A percentile compares a stretch with the other conserved stretches of the same genome.
Conservation (phyloP, 2,113 vertebrate species). For the Chloropsis hardwickii region DNA sequence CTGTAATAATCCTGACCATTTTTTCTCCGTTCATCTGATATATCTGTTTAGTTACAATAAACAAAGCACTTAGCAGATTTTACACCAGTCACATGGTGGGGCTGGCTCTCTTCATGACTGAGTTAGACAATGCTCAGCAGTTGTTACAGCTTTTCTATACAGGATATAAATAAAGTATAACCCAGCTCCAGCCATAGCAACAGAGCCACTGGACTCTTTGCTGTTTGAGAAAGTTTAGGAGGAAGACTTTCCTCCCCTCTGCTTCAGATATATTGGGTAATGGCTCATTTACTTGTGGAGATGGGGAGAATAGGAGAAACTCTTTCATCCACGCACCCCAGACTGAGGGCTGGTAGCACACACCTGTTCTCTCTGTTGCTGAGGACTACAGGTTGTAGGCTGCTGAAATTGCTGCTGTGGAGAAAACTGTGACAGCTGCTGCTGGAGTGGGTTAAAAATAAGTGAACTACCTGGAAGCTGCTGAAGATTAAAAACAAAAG, state of each 20-base stretch:
- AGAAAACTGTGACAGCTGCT: slow-evolving; percentile 83
- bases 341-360: background rate
- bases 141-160: background rate
- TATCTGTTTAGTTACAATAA: background rate
- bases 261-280: background rate
- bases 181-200: background rate
- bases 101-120: background rate
- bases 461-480: slow-evolving; percentile 84
- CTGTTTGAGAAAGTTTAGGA: background rate
- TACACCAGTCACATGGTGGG: background rate
- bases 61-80: background rate
- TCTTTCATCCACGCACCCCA: background rate
- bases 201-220: background rate
- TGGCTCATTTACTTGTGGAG: background rate
- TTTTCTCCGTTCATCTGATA: background rate
- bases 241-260: background rate
- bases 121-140: background rate
- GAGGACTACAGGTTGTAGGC: slow-evolving; percentile 78
- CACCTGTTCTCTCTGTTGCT: slow-evolving; percentile 84
- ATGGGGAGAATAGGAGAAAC: background rate
- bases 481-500: slow-evolving; percentile 47
- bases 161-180: background rate
- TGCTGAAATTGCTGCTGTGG: slow-evolving; percentile 77
- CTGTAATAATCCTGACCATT: background rate
- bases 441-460: slow-evolving; percentile 85